Evolutionary conservation across 2,113 vertebrate species (phyloP).

Genomic region (Nycticebus coucang): DNA sequence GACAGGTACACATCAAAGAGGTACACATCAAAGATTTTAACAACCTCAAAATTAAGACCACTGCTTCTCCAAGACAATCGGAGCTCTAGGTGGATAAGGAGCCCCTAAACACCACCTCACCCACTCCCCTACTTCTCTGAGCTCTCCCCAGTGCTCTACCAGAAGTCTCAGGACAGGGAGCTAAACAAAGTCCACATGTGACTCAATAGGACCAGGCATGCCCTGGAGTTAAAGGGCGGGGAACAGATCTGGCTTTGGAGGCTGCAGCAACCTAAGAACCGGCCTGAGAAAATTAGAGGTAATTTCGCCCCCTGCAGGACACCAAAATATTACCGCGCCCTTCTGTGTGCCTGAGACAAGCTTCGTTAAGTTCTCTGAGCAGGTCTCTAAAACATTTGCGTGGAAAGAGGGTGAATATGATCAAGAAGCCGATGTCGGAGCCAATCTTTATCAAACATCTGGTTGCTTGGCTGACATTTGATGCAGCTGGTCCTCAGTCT

Average conservation of each 20-base stretch:
- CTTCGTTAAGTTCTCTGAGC: not conserved
- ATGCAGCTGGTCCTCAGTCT: slow-evolving; percentile 61
- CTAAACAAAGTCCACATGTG: not conserved
- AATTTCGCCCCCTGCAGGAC: slow-evolving; percentile 75
- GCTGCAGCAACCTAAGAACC: not conserved
- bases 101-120: not conserved
- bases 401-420: slow-evolving; percentile 39
- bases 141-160: not conserved
- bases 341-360: not conserved
- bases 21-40: not conserved
- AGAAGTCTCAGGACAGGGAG: not conserved
- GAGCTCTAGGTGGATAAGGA: not conserved
- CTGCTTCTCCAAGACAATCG: not conserved
- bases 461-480: slow-evolving; percentile 60
- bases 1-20: not conserved
- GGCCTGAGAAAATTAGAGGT: slow-evolving; percentile 42
- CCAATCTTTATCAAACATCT: slow-evolving; percentile 66
- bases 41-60: not conserved
- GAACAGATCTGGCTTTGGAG: not conserved
- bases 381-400: slow-evolving; percentile 62
- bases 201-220: not conserved
- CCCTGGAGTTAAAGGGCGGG: not conserved
- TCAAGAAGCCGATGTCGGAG: slow-evolving; percentile 61
- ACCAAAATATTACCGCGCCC: slow-evolving; percentile 17
- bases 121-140: not conserved